A percentile compares a stretch with the other conserved stretches of the same genome.
phyloP scores from a whole-genome alignment of 1,140 invertebrate genomes.

The Vanessa atalanta region DNA sequence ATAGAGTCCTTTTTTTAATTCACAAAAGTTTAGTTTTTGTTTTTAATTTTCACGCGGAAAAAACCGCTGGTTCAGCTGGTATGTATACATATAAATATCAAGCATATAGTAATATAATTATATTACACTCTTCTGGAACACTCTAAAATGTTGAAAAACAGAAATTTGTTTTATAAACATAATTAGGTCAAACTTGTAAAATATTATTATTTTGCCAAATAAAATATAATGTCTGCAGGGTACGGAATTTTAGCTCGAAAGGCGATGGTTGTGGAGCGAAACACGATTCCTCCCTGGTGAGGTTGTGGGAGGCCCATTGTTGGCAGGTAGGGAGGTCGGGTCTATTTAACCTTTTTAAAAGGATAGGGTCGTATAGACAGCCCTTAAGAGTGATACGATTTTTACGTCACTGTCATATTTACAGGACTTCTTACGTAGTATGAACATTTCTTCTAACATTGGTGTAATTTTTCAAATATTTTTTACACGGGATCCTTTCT shows the following conservation, averaged over 20 bases:
- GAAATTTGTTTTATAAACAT: too few species aligned
- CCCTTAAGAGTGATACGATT: constrained; percentile 26
- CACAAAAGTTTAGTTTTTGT: too few species aligned
- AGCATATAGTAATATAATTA: too few species aligned
- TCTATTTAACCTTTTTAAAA: constrained; percentile 36
- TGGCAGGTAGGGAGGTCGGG: constrained; percentile 25
- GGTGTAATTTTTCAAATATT: neutral
- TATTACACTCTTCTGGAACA: too few species aligned
- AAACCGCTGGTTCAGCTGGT: too few species aligned
- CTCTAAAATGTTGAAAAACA: too few species aligned
- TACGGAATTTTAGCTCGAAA: constrained; percentile 8
- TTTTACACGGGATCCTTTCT: too few species aligned
- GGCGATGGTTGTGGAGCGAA: constrained; percentile 2
- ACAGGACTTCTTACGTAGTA: neutral
- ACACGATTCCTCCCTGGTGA: constrained; percentile 7
- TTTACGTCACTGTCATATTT: constrained; percentile 8
- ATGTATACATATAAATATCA: too few species aligned
- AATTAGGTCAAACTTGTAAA: too few species aligned
- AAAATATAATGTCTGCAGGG: neutral
- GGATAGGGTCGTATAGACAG: constrained; percentile 23
- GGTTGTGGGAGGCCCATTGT: constrained; percentile 23
- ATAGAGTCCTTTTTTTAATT: too few species aligned
- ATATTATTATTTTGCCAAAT: too few species aligned
- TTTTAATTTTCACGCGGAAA: too few species aligned
- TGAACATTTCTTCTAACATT: neutral